These are phyloP conservation scores for Eurosta solidaginis DNA, from an alignment of 1,140 invertebrate genomes.

Conservation along the genomic window DNA sequence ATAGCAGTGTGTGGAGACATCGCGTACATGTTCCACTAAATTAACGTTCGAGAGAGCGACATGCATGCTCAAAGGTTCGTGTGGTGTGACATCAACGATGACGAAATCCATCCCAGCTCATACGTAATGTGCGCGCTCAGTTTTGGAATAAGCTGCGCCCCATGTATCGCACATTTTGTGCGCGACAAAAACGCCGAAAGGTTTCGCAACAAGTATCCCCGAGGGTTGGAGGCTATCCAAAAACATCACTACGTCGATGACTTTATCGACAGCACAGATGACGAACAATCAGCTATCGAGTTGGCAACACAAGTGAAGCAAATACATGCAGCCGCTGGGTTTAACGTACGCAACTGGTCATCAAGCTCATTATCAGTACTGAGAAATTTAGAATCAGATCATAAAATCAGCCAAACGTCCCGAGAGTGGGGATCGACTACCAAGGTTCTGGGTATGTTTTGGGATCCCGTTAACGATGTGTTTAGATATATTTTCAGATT, in stretches of 20 bases:
- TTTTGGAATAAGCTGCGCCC: constrained; percentile 5
- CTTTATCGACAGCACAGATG: constrained; percentile 4
- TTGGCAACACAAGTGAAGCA: neutral
- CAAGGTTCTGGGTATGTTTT: constrained; percentile 30
- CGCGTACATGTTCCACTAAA: neutral
- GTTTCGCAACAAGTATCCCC: neutral
- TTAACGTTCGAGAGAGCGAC: neutral
- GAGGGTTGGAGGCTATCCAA: too few relatives aligned
- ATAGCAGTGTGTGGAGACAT: constrained; percentile 12
- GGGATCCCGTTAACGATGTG: neutral
- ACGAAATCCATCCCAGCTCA: neutral
- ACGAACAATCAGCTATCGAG: neutral
- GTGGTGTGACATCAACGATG: neutral
- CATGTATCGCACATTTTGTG: constrained; percentile 17
- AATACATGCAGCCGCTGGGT: neutral
- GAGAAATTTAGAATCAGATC: neutral
- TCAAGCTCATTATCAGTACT: neutral
- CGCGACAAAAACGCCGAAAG: constrained; percentile 4
- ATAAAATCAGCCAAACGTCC: too few relatives aligned
- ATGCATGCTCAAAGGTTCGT: constrained; percentile 27
- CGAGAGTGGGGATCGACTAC: neutral
- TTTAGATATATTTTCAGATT: constrained; percentile 20
- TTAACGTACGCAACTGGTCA: neutral
- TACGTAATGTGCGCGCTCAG: neutral
- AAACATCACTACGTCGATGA: too few relatives aligned